Evolutionary conservation across 2,888 invertebrate genomes (phyloP).

Genomic region (Anoncus sp.): DNA sequence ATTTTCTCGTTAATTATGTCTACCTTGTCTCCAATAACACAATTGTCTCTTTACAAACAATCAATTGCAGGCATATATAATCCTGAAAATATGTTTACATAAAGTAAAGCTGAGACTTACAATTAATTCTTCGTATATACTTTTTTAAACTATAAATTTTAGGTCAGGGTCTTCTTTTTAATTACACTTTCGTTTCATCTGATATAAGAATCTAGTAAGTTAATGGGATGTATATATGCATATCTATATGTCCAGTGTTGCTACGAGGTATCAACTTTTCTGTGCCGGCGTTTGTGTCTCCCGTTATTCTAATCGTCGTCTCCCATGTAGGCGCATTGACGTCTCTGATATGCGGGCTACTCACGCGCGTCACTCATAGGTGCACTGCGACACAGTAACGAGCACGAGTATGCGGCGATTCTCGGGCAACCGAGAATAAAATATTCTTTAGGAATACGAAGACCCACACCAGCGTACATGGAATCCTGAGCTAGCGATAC

Average conservation of each 20-base stretch:
- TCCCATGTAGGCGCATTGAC: slow-evolving; percentile 63
- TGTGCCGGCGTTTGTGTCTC: slow-evolving; percentile 73
- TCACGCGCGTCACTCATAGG: slow-evolving; percentile 24
- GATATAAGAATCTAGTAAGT: not conserved
- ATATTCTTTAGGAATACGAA: slow-evolving; percentile 15
- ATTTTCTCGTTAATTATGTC: too few relatives aligned
- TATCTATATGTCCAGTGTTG: too few relatives aligned
- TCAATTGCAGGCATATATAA: too few relatives aligned
- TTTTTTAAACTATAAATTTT: not conserved
- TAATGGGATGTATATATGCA: slow-evolving; percentile 20
- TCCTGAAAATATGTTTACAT: too few relatives aligned
- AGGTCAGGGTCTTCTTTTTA: not conserved
- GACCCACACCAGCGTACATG: not conserved
- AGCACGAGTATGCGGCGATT: slow-evolving; percentile 3
- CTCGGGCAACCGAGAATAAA: slow-evolving; percentile 14
- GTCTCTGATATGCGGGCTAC: slow-evolving; percentile 36
- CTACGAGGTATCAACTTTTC: slow-evolving; percentile 57
- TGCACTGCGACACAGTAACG: slow-evolving; percentile 4
- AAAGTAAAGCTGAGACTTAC: too few relatives aligned
- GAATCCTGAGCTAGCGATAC: slow-evolving; percentile 2
- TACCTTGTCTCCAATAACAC: too few relatives aligned
- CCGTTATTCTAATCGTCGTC: slow-evolving; percentile 76
- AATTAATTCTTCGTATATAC: too few relatives aligned
- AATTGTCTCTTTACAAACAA: too few relatives aligned
- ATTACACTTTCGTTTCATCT: not conserved